Evolutionary conservation across 2,888 invertebrate genomes (phyloP).

Genomic region (Caenorhabditis sp.): DNA sequence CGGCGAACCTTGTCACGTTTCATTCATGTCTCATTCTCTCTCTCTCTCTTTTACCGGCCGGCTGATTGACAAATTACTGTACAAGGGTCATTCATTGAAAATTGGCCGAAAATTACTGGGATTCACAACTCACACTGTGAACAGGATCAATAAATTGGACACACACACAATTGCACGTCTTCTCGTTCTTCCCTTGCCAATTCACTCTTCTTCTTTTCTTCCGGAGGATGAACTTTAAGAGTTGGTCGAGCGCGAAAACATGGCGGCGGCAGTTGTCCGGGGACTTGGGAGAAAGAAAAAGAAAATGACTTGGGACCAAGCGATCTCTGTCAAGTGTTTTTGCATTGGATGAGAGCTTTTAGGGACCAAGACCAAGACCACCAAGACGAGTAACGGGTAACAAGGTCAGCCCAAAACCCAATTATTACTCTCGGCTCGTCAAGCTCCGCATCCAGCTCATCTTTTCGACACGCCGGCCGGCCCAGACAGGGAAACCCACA

Average conservation of each 20-base stretch:
- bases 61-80: conserved; percentile 55
- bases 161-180: conserved; percentile 1
- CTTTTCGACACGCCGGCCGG: no score
- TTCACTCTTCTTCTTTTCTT: background rate
- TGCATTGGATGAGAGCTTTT: background rate
- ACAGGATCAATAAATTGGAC: background rate
- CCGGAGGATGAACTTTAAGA: conserved; percentile 32
- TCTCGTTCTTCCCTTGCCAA: background rate
- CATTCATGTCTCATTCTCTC: no score
- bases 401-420: conserved; percentile 48
- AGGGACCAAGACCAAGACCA: conserved; percentile 17
- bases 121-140: no score
- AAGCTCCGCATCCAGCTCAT: no score
- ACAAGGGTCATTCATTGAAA: conserved; percentile 21
- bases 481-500: no score
- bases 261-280: conserved; percentile 15
- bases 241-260: conserved; percentile 27
- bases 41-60: conserved; percentile 38
- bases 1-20: conserved; percentile 41
- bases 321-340: conserved; percentile 45
- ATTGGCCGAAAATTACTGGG: conserved; percentile 6
- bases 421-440: conserved; percentile 39
- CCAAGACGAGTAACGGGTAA: conserved; percentile 37
- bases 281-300: conserved; percentile 1
- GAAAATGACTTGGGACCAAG: conserved; percentile 1